Evolutionary conservation across 2,888 invertebrate species (phyloP).

Genomic region (Hyalella azteca): DNA sequence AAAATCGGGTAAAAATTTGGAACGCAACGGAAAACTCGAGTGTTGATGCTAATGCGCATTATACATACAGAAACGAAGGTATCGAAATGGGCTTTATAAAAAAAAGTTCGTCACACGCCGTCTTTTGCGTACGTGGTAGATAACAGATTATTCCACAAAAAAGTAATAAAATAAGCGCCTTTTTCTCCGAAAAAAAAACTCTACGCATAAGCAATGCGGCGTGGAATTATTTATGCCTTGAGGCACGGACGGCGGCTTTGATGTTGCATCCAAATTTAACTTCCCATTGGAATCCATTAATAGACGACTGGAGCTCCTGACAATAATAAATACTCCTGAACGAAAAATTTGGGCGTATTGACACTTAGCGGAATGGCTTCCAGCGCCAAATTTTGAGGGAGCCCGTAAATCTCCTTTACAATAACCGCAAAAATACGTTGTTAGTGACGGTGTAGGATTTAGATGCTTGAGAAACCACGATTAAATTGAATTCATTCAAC

Average conservation of each 20-base stretch:
- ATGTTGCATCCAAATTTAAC: conserved; percentile 20
- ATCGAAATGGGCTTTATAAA: no score
- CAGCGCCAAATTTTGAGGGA: neutral
- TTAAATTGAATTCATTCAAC: neutral
- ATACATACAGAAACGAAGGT: no score
- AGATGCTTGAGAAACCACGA: neutral
- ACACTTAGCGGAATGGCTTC: neutral
- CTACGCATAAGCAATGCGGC: neutral
- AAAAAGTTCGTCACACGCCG: no score
- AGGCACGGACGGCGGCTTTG: conserved; percentile 4
- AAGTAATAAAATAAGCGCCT: no score
- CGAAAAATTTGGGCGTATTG: neutral
- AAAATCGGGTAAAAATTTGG: no score
- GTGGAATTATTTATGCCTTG: neutral
- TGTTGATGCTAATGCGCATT: no score
- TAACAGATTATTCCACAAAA: no score
- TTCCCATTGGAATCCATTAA: conserved; percentile 24
- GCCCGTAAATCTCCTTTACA: neutral
- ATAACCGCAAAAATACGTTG: neutral
- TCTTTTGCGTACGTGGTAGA: no score
- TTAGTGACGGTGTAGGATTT: neutral
- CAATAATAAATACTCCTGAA: neutral
- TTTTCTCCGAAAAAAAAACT: neutral
- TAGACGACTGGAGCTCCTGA: neutral
- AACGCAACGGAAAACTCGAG: no score